A percentile compares a stretch with the other conserved stretches of the same genome.
Conservation (phyloP, 2,888 invertebrate genomes). For the Trichopria drosophilae region DNA sequence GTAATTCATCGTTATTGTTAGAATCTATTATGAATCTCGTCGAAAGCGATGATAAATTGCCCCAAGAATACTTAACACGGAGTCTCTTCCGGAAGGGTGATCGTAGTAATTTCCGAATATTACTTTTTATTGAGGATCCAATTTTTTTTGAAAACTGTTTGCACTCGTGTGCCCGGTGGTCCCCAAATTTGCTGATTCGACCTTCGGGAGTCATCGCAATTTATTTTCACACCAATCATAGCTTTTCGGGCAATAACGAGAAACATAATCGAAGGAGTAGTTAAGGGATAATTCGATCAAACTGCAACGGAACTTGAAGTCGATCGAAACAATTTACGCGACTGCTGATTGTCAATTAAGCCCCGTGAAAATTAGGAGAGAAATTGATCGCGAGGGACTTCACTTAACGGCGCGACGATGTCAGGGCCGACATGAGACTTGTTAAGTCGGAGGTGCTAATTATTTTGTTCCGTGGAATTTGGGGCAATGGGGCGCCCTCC, state of each 20-base stretch:
- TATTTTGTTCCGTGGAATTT: no score
- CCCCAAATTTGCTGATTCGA: no score
- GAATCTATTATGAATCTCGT: no score
- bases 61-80: no score
- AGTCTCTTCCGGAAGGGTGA: no score
- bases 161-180: constrained; percentile 19
- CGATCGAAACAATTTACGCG: constrained; percentile 51
- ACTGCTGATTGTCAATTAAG: constrained; percentile 52
- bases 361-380: constrained; percentile 42
- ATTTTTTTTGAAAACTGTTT: constrained; percentile 4
- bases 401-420: no score
- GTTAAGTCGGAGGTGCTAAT: no score
- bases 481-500: no score
- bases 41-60: no score
- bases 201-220: constrained; percentile 29
- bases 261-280: constrained; percentile 29
- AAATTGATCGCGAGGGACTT: constrained; percentile 31
- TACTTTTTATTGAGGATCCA: neutral
- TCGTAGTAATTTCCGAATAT: no score
- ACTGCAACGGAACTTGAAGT: constrained; percentile 34
- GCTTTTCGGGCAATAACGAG: constrained; percentile 30
- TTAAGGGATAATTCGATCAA: constrained; percentile 23
- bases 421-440: no score
- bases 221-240: constrained; percentile 28
- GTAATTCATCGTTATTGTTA: no score